Conservation (phyloP, 1,140 invertebrate genomes). For the Brachionus angularis region DNA sequence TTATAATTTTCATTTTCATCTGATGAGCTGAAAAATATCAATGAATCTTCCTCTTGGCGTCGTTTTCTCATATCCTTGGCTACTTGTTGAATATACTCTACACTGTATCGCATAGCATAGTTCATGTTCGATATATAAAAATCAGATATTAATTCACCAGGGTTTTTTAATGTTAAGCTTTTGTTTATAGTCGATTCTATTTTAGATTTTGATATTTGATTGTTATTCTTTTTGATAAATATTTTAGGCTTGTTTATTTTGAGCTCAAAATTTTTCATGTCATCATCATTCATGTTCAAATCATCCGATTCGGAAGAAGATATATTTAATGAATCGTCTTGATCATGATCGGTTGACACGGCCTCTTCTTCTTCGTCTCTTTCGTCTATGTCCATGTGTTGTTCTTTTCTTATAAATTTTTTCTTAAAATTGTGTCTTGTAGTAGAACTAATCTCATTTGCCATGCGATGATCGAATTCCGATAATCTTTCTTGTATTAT, state of each 20-base stretch:
- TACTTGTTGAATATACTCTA: constrained; percentile 25
- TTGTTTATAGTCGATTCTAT: constrained; percentile 26
- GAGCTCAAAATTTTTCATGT: constrained; percentile 28
- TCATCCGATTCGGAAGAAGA: constrained; percentile 23
- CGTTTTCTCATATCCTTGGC: constrained; percentile 16
- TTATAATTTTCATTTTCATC: no score
- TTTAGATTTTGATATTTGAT: constrained; percentile 12
- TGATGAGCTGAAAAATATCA: constrained; percentile 6
- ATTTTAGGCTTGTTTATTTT: no score
- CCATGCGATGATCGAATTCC: constrained; percentile 34
- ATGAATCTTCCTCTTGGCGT: constrained; percentile 1
- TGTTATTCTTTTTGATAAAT: no score
- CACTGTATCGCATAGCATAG: constrained; percentile 31
- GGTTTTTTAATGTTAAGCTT: constrained; percentile 6
- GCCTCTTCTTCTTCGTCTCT: neutral
- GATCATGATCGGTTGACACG: constrained; percentile 35
- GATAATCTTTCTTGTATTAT: constrained; percentile 28
- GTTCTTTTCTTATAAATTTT: neutral
- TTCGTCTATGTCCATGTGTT: neutral
- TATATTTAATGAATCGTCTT: constrained; percentile 24
- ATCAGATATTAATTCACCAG: constrained; percentile 21
- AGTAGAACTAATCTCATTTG: constrained; percentile 17
- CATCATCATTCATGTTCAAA: constrained; percentile 28
- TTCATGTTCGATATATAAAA: constrained; percentile 44
- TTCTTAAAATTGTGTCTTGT: neutral